Evolutionary conservation across 2,797 vertebrate genomes (phyloP).

Genomic region (Protosalanx chinensis): DNA sequence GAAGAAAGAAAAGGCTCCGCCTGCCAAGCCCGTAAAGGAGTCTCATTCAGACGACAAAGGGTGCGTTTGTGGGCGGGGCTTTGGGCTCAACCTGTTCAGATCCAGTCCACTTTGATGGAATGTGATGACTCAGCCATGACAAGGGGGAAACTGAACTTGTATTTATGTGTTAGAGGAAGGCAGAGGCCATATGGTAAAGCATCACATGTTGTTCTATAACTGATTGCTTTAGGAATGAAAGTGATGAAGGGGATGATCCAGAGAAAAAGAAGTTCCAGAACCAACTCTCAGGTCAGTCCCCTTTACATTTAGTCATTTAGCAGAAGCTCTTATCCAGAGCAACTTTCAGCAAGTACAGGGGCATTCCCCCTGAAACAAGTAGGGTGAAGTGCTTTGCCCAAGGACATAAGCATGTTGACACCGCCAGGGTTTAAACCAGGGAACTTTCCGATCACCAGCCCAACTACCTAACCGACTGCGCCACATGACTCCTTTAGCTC

Average conservation of each 20-base stretch:
- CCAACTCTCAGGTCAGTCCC: slow-evolving; percentile 88
- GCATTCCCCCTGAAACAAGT: too few species aligned
- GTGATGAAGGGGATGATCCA: slow-evolving; percentile 91
- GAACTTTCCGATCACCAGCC: too few species aligned
- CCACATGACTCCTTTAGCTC: too few species aligned
- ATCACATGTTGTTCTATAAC: neutral
- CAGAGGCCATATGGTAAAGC: neutral
- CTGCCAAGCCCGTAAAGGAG: slow-evolving; percentile 92
- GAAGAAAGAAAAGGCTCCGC: slow-evolving; percentile 84
- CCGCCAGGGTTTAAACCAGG: too few species aligned
- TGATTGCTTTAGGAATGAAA: slow-evolving; percentile 84
- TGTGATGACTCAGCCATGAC: slow-evolving; percentile 13
- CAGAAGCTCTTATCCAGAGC: too few species aligned
- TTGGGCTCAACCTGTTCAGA: neutral
- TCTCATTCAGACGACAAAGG: slow-evolving; percentile 90
- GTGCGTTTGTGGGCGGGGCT: slow-evolving; percentile 71
- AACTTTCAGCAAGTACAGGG: too few species aligned
- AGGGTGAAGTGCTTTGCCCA: too few species aligned
- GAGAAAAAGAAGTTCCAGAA: slow-evolving; percentile 98
- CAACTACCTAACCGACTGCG: too few species aligned
- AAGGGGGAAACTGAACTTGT: neutral
- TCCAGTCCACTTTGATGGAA: slow-evolving; percentile 8
- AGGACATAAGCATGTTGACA: too few species aligned
- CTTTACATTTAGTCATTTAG: too few species aligned
- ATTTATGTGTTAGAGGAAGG: neutral